Conservation (phyloP, 2,113 vertebrate genomes). For the Tapirus terrestris region DNA sequence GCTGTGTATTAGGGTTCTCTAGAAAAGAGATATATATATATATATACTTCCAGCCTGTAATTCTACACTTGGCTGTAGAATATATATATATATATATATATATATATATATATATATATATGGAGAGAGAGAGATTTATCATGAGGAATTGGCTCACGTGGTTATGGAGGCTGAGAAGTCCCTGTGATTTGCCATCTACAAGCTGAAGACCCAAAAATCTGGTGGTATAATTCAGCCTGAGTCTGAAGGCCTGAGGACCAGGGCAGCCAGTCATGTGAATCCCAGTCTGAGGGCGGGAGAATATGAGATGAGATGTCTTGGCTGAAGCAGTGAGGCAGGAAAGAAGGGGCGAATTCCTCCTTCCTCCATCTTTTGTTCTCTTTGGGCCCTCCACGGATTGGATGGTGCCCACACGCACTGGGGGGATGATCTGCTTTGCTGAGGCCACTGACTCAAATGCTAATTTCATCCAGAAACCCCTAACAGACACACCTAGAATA, state of each 20-base stretch:
- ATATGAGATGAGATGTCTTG: not conserved
- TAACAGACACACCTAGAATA: not conserved
- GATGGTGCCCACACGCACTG: not conserved
- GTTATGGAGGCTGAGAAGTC: not conserved
- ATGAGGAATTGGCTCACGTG: not conserved
- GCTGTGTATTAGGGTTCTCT: not conserved
- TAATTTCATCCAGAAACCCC: not conserved
- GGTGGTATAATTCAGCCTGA: not conserved
- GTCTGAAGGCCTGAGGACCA: accelerated
- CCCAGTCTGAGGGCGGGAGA: not conserved
- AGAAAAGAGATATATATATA: not conserved
- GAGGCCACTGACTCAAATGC: not conserved
- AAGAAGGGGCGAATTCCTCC: no score
- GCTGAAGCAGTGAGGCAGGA: not conserved
- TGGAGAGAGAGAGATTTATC: not conserved
- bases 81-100: no score
- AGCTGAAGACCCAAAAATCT: accelerated
- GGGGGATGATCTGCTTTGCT: no score
- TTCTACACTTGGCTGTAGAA: no score
- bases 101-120: accelerated
- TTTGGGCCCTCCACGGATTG: not conserved
- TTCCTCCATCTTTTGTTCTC: not conserved
- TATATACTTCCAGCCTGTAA: no score
- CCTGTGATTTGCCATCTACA: not conserved
- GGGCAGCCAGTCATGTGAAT: accelerated